Evolutionary conservation across 2,888 invertebrate species (phyloP).

Genomic region (Tachina lurida): DNA sequence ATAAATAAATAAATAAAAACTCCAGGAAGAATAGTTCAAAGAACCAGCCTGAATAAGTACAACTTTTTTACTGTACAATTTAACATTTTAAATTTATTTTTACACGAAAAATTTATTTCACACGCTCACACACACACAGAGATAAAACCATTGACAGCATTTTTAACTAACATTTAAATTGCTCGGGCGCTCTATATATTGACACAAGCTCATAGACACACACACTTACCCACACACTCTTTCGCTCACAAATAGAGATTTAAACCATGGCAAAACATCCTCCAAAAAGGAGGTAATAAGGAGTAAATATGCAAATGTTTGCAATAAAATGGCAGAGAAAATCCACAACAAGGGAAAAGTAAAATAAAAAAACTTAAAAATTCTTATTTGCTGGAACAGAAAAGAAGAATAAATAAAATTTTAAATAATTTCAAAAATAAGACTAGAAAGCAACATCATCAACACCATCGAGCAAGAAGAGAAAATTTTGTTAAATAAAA

Average conservation of each 20-base stretch:
- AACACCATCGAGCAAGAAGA: conserved; percentile 7
- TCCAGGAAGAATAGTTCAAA: background rate
- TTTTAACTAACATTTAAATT: conserved; percentile 58
- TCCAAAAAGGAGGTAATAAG: conserved; percentile 62
- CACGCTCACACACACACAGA: conserved; percentile 4
- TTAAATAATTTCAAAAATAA: conserved; percentile 36
- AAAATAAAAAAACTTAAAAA: conserved; percentile 12
- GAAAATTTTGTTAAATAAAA: conserved; percentile 13
- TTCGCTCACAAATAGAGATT: background rate
- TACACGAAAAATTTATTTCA: conserved; percentile 13
- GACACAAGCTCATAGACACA: background rate
- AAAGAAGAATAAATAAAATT: conserved; percentile 34
- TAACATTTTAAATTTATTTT: conserved; percentile 49
- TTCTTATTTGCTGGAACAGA: conserved; percentile 12
- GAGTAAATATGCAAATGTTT: conserved; percentile 69
- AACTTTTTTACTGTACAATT: conserved; percentile 40
- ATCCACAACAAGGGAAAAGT: conserved; percentile 43
- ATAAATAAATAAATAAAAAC: background rate
- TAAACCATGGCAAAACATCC: background rate
- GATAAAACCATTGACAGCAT: background rate
- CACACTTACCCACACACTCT: background rate
- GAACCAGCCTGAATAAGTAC: conserved; percentile 16
- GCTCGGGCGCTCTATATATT: conserved; percentile 40
- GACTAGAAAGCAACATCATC: conserved; percentile 25
- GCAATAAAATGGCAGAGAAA: conserved; percentile 19